These are phyloP conservation scores for Emydura subglobosa DNA, from an alignment of 2,113 vertebrate genomes.

Conservation along the genomic window DNA sequence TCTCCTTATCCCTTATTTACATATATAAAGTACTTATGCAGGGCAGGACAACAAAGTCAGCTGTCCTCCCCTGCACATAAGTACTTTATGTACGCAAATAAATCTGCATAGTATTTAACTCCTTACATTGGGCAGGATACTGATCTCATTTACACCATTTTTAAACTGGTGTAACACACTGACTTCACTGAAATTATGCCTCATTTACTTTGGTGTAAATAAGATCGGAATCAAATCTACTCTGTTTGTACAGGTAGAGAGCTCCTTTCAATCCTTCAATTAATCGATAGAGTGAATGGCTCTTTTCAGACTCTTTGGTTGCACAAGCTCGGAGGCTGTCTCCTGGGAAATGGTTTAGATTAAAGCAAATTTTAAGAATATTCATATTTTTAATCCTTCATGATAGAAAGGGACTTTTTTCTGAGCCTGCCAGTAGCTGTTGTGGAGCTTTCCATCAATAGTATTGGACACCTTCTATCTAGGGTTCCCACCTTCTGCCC, in stretches of 20 bases:
- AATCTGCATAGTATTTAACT: background rate
- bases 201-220: background rate
- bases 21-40: slow-evolving; percentile 3
- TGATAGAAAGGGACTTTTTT: background rate
- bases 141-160: background rate
- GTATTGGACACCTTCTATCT: background rate
- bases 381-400: background rate
- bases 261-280: background rate
- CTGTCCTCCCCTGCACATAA: background rate
- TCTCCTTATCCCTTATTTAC: slow-evolving; percentile 9
- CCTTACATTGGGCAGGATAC: background rate
- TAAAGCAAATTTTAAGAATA: background rate
- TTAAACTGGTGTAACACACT: background rate
- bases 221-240: background rate
- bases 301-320: background rate
- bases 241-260: background rate
- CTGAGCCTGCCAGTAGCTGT: background rate
- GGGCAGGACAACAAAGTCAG: slow-evolving; percentile 10
- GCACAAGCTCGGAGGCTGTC: background rate
- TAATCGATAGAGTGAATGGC: background rate
- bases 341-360: background rate
- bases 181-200: background rate
- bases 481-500: background rate
- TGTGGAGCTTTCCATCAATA: background rate
- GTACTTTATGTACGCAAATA: background rate